Evolutionary conservation across 92 coral and sea anemone genomes (phyloP).

Genomic region (Umimayanthus kanabou): DNA sequence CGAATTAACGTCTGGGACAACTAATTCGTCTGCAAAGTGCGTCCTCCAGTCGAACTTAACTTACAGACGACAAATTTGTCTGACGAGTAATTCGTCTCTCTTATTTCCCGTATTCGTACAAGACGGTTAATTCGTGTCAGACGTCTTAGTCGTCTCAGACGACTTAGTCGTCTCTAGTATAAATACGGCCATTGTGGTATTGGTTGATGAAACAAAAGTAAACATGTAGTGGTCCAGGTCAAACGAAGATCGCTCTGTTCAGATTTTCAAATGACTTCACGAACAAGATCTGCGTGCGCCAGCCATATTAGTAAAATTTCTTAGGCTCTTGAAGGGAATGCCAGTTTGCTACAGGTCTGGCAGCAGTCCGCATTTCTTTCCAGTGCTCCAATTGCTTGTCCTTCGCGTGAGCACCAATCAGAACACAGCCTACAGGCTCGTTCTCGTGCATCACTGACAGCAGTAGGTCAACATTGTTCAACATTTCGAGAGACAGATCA

Average conservation of each 20-base stretch:
- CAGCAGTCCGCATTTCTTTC: constrained; percentile 77
- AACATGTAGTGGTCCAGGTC: too few species aligned
- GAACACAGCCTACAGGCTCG: constrained; percentile 84
- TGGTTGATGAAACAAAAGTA: too few species aligned
- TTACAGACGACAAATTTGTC: too few species aligned
- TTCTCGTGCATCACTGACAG: constrained; percentile 93
- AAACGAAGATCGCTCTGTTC: neutral
- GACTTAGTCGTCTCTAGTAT: too few species aligned
- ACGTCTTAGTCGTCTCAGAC: too few species aligned
- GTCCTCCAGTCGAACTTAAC: too few species aligned
- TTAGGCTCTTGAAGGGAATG: constrained; percentile 83
- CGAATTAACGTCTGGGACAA: too few species aligned
- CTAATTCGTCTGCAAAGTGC: too few species aligned
- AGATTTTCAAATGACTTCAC: neutral
- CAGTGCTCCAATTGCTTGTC: constrained; percentile 80
- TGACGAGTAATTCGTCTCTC: too few species aligned
- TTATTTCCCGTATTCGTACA: too few species aligned
- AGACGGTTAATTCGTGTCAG: too few species aligned
- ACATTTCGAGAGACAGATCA: constrained; percentile 73
- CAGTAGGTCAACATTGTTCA: constrained; percentile 74
- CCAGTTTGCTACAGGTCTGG: constrained; percentile 89
- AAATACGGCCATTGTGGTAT: too few species aligned
- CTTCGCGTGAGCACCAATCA: constrained; percentile 78
- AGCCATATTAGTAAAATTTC: constrained; percentile 58
- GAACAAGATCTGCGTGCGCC: neutral